A percentile compares a stretch with the other conserved stretches of the same genome.
phyloP scores from a whole-genome alignment of 2,888 invertebrate genomes.

The Metalampra italica region DNA sequence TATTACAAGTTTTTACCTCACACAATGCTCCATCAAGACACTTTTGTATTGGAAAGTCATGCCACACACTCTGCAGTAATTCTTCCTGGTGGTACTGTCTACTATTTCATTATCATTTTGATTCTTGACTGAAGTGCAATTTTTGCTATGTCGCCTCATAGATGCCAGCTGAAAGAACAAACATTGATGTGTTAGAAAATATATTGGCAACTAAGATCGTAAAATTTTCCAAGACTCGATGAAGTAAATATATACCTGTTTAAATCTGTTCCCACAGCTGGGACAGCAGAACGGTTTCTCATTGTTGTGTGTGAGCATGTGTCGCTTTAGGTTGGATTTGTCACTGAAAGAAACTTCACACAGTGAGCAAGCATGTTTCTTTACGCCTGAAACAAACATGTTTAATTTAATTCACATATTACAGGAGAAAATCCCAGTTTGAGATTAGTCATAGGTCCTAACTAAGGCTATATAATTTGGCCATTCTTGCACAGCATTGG shows the following conservation, averaged over 20 bases:
- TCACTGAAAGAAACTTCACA: conserved; percentile 51
- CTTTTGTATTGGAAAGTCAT: conserved; percentile 56
- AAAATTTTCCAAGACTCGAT: too few species aligned
- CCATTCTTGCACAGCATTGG: too few species aligned
- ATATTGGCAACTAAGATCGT: too few species aligned
- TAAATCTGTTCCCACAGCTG: conserved; percentile 50
- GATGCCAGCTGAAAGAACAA: conserved; percentile 46
- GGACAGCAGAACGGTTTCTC: conserved; percentile 52
- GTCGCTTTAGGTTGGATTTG: conserved; percentile 58
- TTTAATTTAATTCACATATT: background rate
- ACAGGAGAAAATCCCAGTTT: too few species aligned
- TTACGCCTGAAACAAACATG: conserved; percentile 36
- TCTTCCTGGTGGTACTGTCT: conserved; percentile 39
- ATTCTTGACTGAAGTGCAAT: conserved; percentile 32
- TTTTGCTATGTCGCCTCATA: conserved; percentile 49
- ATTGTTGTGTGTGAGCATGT: conserved; percentile 46
- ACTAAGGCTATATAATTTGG: too few species aligned
- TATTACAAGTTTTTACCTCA: conserved; percentile 41
- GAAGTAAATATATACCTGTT: conserved; percentile 49
- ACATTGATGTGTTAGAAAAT: too few species aligned
- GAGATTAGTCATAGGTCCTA: too few species aligned
- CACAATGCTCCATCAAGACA: conserved; percentile 53
- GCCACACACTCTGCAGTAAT: conserved; percentile 57
- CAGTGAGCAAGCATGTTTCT: conserved; percentile 36
- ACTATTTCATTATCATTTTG: conserved; percentile 9